phyloP scores from a whole-genome alignment of 2,113 vertebrate species.

The Tympanuchus pallidicinctus region DNA sequence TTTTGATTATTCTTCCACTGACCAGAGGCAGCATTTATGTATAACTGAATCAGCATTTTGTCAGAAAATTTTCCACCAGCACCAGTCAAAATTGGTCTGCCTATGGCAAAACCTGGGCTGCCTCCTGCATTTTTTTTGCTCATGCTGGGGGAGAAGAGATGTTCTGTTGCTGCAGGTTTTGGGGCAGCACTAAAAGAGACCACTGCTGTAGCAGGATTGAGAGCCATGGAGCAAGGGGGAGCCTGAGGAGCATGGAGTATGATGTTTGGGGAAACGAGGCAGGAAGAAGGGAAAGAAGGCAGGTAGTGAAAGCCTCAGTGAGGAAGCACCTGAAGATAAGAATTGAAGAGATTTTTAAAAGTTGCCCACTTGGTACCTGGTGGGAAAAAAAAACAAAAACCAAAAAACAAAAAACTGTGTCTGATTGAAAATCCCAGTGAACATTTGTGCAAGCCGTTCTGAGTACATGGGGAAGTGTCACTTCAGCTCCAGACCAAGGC shows the following conservation, averaged over 20 bases:
- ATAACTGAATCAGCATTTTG: slow-evolving; percentile 30
- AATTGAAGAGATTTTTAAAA: not conserved
- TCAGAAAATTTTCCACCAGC: not conserved
- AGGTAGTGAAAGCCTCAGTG: not conserved
- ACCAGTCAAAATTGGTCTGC: not conserved
- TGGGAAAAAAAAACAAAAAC: not conserved
- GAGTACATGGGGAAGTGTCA: not conserved
- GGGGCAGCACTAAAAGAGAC: not conserved
- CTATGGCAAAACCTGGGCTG: slow-evolving; percentile 30
- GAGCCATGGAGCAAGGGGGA: not conserved
- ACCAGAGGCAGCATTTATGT: not conserved
- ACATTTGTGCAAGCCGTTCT: not conserved
- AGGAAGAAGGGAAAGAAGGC: not conserved
- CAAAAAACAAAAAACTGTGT: not conserved
- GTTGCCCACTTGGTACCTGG: not conserved
- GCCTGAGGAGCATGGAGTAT: not conserved
- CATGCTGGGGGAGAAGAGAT: not conserved
- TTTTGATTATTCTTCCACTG: slow-evolving; percentile 36
- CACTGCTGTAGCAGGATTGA: not conserved
- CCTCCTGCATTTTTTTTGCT: not conserved
- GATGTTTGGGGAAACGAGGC: not conserved
- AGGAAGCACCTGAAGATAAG: not conserved
- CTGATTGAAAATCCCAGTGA: not conserved
- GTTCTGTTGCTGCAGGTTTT: not conserved
- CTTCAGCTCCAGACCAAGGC: not conserved